Conservation (phyloP, 2,113 vertebrate genomes). For the Lanius collurio region DNA sequence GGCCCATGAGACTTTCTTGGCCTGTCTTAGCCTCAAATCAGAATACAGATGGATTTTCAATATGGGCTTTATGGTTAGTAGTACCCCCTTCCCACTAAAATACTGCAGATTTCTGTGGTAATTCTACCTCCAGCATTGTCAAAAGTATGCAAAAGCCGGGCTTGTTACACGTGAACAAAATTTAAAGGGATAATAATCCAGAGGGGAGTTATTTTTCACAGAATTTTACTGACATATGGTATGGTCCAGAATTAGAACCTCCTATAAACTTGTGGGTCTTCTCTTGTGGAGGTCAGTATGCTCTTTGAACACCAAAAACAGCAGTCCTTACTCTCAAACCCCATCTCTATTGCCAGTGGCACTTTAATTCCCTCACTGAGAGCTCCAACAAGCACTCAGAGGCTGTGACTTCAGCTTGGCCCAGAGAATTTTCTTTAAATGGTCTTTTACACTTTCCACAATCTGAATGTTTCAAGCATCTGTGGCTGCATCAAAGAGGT, state of each 20-base stretch:
- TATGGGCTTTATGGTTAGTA: background rate
- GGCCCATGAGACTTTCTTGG: conserved; percentile 8
- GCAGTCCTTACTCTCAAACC: background rate
- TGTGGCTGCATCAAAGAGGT: background rate
- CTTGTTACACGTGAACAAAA: background rate
- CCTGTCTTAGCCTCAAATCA: background rate
- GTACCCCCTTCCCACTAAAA: background rate
- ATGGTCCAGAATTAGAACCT: background rate
- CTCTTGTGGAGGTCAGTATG: background rate
- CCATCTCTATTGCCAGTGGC: background rate
- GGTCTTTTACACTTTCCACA: background rate
- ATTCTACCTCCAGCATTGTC: background rate
- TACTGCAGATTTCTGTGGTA: background rate
- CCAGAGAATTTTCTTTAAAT: background rate
- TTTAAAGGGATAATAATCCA: background rate
- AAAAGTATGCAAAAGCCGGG: background rate
- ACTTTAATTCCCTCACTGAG: background rate
- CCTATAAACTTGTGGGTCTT: background rate
- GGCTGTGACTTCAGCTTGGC: background rate
- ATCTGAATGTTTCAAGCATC: background rate
- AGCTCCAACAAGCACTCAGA: background rate
- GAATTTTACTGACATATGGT: background rate
- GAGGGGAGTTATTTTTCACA: background rate
- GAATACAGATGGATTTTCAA: conserved; percentile 24
- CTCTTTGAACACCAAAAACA: background rate